A percentile compares a stretch with the other conserved stretches of the same genome.
Evolutionary conservation across 2,113 vertebrate species (phyloP).

Genomic region (Axis porcinus): DNA sequence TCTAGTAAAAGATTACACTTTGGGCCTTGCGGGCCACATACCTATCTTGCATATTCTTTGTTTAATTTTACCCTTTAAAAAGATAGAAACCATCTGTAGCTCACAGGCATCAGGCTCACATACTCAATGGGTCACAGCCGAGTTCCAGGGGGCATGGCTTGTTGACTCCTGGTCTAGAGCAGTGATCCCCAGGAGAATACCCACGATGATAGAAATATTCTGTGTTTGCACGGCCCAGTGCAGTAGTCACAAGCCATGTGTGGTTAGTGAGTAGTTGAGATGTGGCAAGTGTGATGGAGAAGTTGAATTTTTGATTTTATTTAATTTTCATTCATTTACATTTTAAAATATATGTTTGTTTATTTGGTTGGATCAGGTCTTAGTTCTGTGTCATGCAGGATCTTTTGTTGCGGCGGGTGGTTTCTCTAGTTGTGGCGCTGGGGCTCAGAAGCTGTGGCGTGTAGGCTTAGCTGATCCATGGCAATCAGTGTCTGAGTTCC

Average conservation of each 20-base stretch:
- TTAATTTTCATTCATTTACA: neutral
- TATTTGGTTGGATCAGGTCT: neutral
- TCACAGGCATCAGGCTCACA: neutral
- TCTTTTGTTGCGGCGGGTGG: fast-evolving
- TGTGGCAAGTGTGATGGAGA: neutral
- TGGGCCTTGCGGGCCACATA: neutral
- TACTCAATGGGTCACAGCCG: neutral
- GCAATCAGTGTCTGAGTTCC: neutral
- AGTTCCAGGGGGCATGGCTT: neutral
- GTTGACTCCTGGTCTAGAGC: neutral
- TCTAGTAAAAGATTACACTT: neutral
- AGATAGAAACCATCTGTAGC: neutral
- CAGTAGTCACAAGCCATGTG: fast-evolving
- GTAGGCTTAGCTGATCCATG: neutral
- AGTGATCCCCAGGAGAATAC: neutral
- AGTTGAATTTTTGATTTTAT: neutral
- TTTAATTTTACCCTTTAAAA: neutral
- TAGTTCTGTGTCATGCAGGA: neutral
- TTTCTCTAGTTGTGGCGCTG: neutral
- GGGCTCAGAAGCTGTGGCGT: neutral
- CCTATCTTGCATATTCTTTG: neutral
- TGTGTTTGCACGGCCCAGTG: neutral
- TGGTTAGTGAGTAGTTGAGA: neutral
- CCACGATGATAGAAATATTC: fast-evolving
- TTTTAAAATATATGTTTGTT: neutral